These are phyloP conservation scores for Trichogramma evanescens DNA, from an alignment of 2,888 invertebrate species.

Conservation along the genomic window DNA sequence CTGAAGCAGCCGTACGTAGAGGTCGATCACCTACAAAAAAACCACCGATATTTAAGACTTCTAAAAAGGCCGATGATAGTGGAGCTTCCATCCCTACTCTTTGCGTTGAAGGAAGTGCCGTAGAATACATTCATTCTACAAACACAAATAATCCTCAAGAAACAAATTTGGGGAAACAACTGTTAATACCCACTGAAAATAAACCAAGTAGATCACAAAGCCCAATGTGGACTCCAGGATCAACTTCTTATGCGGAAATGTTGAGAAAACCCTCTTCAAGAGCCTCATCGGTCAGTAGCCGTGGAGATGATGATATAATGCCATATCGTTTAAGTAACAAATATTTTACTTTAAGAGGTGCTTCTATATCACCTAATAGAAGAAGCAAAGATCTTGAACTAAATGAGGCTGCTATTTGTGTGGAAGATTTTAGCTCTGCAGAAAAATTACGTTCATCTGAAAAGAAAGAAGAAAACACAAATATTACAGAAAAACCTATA, in stretches of 20 bases:
- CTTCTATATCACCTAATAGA: no score
- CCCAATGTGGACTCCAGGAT: constrained; percentile 68
- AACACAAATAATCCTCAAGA: no score
- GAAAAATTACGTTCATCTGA: no score
- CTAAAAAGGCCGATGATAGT: background rate
- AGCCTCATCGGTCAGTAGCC: constrained; percentile 25
- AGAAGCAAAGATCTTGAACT: background rate
- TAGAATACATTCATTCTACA: no score
- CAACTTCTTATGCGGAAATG: constrained; percentile 73
- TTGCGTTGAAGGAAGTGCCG: no score
- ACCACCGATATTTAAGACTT: background rate
- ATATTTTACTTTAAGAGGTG: no score
- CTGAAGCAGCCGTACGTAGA: constrained; percentile 44
- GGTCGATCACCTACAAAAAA: constrained; percentile 52
- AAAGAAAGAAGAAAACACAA: no score
- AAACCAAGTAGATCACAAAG: constrained; percentile 57
- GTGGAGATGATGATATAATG: no score
- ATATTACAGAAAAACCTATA: constrained; percentile 14
- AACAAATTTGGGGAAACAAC: background rate
- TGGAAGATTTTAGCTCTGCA: no score
- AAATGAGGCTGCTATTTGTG: background rate
- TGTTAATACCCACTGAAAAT: constrained; percentile 33
- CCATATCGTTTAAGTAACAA: no score
- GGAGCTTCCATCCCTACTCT: no score
- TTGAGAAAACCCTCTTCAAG: constrained; percentile 53